Base-by-base conservation (phyloP, 2,888 invertebrate genomes). In the Melanchra persicariae region DNA sequence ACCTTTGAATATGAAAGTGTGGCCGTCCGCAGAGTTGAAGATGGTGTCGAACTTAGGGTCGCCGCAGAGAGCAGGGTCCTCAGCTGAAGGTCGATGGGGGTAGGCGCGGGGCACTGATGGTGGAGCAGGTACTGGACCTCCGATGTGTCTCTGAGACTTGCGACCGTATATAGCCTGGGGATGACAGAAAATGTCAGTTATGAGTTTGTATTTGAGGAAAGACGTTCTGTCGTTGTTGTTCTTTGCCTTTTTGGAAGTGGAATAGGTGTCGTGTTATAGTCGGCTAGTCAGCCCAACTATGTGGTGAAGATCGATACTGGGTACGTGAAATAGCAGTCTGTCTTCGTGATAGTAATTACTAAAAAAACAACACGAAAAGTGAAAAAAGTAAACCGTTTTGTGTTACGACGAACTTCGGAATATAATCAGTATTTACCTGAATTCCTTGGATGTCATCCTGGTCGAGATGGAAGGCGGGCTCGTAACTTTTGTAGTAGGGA, bases 401-500 rank as follows among this genome's bases (percentile, higher is more conserved):
- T 62, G 22, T 26, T 17, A 26, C 1, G n/a, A 8, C 1, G 6
- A n/a, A 43, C 34, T 43, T 40, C 15, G 10, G 5, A 10, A 19
- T 30, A 54, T 15, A 9, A 9, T 26, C 24, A 37, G 10, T 59
- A 40, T 71, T 84, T 92, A 97, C 97, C 96, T 98, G 98, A 83
- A 99, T 98, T 70, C 97, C 98, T 87, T 97, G 96, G 45, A 98
- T 96, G 88, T 99, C 99, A 90, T 99, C 99, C 68, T 97, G 96
- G 90, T 99, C 98, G 15, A 99, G 96, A 85, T 97, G 97, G 93
- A 99, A 99, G 66, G 97, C 96, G 0, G 98, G 98, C 87, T 98
- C 98, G 92, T 98, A 99, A 10, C 99, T 99, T 86, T 99, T 96
- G 93, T 99, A 99, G 96, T 99, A 99, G 6, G 99, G 99, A 7